Evolutionary conservation across 2,113 vertebrate genomes (phyloP), one percentile per base, ranked within the genome.

Genomic region (Tyto alba): DNA sequence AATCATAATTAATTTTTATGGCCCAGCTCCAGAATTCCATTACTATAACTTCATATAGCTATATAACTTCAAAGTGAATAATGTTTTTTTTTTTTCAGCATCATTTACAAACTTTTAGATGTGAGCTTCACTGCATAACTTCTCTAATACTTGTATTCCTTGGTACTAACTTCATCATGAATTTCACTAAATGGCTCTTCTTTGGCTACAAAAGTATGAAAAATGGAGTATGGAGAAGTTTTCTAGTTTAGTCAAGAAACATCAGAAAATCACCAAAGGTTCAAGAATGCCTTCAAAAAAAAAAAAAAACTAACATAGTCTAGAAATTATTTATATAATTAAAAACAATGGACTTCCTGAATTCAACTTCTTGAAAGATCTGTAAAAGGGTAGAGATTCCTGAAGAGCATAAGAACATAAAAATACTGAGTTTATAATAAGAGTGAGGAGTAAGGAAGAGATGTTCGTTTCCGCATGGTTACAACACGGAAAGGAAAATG

Each of bases 41-140:
- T 79, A 59, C n/a, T n/a, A n/a, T n/a, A n/a, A n/a, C n/a, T n/a
- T n/a, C n/a, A n/a, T n/a, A n/a, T n/a, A 14, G 62, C 3, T 41
- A 78, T 26, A 52, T 25, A 16, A 86, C 78, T 68, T 68, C 23
- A 75, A 91, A 84, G 17, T 25, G 13, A 89, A 27, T 40, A 5
- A 45, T 0, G 16, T 0, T 0, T 1, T 19, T 57, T 1, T 19
- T 57, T 74, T 66, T 75, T 52, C 47, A 67, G n/a, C 14, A 85
- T 56, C 4, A 68, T 45, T 93, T 79, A 40, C 8, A 68, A 36
- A 17, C 9, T 52, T 89, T 67, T 36, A 85, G 38, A 67, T 74
- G 43, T 45, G n/a, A 67, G 25, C 8, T 88, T 71, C 63, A 89
- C 23, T 71, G 21, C 6, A 4, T 36, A 72, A 67, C 14, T 66